Evolutionary conservation across 30 jellyfish, hydroid and myxozoan species (phyloP), one percentile per base, ranked within the genome.

Genomic region (Nemopilema nomurai): DNA sequence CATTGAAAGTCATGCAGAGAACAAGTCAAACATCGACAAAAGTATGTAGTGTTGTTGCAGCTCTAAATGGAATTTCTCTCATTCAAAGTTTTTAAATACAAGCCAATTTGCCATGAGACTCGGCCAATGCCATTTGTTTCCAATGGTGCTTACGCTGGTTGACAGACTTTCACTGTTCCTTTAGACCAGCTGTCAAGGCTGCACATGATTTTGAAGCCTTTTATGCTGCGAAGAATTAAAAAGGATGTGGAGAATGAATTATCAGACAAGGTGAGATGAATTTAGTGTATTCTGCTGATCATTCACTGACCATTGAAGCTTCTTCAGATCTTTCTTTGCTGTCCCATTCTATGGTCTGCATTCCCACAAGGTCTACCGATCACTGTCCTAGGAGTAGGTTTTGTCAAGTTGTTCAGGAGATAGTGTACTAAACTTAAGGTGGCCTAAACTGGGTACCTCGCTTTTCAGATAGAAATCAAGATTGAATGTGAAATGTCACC

Each of bases 131-230:
- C n/a, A n/a, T n/a, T n/a, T n/a, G n/a, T n/a, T n/a, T n/a, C n/a
- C n/a, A n/a, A n/a, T n/a, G n/a, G n/a, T n/a, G n/a, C n/a, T n/a
- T n/a, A n/a, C n/a, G n/a, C n/a, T n/a, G n/a, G n/a, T n/a, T n/a
- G n/a, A n/a, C 57, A 3, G 6, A 41, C 13, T 41, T 19, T 69
- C 23, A 6, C 19, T 4, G 18, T 28, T 13, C 49, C 57, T 81
- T 67, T 66, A 95, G 99, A 89, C 67, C 99, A 95, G 66, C 70
- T 95, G 63, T 89, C 99, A 25, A 82, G 99, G 74, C 96, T 95
- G n/a, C 99, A 95, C 88, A 95, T 95, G 99, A 90, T 95, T 29
- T 81, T 95, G 25, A 95, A 95, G 49, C 99, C 99, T 28, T 95
- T 95, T 77, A 90, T 95, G 97, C 85, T 95, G 87, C 81, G 99